Percentiles rank a stretch among this genome's conserved stretches.
Conservation (phyloP, 2,113 vertebrate species). For the Merops nubicus region DNA sequence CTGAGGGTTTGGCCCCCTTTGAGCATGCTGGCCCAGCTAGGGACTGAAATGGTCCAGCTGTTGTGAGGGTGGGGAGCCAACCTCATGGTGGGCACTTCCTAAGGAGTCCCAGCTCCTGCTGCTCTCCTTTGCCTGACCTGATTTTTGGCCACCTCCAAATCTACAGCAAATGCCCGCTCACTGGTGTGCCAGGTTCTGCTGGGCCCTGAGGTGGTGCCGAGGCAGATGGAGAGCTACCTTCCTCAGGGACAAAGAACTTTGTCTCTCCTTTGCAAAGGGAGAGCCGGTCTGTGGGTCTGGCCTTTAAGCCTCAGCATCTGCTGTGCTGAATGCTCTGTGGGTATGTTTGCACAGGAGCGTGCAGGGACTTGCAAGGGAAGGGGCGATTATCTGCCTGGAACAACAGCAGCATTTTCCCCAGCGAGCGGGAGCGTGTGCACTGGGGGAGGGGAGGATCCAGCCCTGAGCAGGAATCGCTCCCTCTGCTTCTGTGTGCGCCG, state of each 20-base stretch:
- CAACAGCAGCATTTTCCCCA: constrained; percentile 35
- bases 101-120: not conserved
- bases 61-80: not conserved
- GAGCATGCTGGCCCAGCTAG: not conserved
- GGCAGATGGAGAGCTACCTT: not conserved
- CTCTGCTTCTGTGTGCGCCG: not conserved
- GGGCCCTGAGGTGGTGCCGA: not conserved
- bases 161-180: accelerated
- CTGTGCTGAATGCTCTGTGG: not conserved
- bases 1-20: not conserved
- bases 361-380: constrained; percentile 57
- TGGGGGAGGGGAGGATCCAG: constrained; percentile 36
- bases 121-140: not conserved
- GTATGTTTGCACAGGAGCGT: not conserved
- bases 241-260: not conserved
- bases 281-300: not conserved
- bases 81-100: not conserved
- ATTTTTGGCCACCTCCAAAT: not conserved
- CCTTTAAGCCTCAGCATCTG: not conserved
- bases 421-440: not conserved
- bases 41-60: not conserved
- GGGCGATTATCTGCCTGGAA: constrained; percentile 54
- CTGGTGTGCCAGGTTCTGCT: accelerated
- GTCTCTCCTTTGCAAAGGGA: not conserved
- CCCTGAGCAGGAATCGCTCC: not conserved